Evolutionary conservation across 2,113 vertebrate species (phyloP).

Genomic region (Rostratula benghalensis): DNA sequence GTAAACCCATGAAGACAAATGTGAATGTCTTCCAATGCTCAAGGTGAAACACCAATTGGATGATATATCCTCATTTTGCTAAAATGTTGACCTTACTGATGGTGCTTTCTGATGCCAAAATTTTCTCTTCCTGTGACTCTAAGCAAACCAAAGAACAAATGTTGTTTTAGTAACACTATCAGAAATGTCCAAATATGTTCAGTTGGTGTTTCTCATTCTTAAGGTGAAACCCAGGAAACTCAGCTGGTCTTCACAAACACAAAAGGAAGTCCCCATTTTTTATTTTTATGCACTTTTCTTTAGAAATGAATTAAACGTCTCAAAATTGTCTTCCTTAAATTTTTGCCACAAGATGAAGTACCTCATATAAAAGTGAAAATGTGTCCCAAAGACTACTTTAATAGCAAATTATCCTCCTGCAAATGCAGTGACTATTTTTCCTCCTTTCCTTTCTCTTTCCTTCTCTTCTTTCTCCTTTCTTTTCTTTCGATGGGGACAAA

Average conservation of each 20-base stretch:
- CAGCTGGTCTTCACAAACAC: not conserved
- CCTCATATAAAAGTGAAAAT: constrained; percentile 2
- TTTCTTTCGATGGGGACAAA: not conserved
- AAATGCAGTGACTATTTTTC: not conserved
- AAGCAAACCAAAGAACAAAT: constrained; percentile 4
- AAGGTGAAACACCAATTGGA: not conserved
- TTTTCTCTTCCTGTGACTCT: not conserved
- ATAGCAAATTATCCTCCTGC: not conserved
- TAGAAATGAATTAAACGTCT: not conserved
- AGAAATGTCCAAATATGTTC: constrained; percentile 27
- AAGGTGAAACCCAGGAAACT: not conserved
- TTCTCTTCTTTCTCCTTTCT: not conserved
- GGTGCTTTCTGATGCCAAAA: not conserved
- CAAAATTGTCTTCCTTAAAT: not conserved
- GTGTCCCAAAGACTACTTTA: not conserved
- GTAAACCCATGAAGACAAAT: not conserved
- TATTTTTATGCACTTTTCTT: not conserved
- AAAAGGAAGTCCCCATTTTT: not conserved
- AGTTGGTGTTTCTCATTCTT: not conserved
- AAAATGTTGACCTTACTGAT: not conserved
- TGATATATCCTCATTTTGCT: not conserved
- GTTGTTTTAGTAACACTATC: constrained; percentile 3
- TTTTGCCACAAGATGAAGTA: not conserved
- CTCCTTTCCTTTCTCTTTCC: not conserved
- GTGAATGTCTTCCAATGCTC: not conserved